A percentile compares a stretch with the other conserved stretches of the same genome.
These are phyloP conservation scores for Cerastoderma edule DNA, from an alignment of 2,888 invertebrate species.

Conservation along the genomic window DNA sequence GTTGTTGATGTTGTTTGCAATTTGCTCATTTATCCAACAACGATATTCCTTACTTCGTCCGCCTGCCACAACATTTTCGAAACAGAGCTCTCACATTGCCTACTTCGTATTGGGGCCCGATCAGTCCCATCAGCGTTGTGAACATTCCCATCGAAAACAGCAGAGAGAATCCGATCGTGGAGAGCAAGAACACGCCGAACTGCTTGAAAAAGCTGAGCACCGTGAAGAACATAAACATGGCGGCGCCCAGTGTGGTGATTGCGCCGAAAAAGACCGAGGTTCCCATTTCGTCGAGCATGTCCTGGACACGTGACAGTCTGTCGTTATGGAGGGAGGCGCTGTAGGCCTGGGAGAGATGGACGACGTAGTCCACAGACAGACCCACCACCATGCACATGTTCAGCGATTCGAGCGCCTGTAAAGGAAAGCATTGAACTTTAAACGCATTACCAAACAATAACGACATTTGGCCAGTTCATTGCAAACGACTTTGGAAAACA, in stretches of 20 bases:
- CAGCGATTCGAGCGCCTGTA: conserved; percentile 68
- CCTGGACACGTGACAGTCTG: conserved; percentile 64
- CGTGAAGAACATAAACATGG: conserved; percentile 74
- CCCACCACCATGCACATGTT: conserved; percentile 74
- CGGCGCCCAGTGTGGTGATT: conserved; percentile 75
- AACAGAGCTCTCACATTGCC: conserved; percentile 40
- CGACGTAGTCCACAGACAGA: conserved; percentile 72
- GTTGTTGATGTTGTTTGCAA: too few relatives aligned
- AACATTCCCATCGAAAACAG: conserved; percentile 73
- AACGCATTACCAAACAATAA: too few relatives aligned
- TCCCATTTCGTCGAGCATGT: conserved; percentile 70
- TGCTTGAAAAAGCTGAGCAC: conserved; percentile 75
- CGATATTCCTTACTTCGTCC: too few relatives aligned
- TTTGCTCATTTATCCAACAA: too few relatives aligned
- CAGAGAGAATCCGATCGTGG: conserved; percentile 77
- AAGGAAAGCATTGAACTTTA: too few relatives aligned
- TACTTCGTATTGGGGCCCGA: conserved; percentile 69
- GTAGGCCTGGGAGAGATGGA: conserved; percentile 74
- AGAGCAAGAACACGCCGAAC: conserved; percentile 78
- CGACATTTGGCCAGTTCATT: too few relatives aligned
- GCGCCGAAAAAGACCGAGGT: conserved; percentile 78
- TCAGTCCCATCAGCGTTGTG: conserved; percentile 66
- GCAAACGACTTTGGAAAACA: too few relatives aligned
- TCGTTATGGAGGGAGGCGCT: conserved; percentile 59
- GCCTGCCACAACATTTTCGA: conserved; percentile 11